Conservation (phyloP, 2,888 invertebrate species). For the Corbicula japonica region DNA sequence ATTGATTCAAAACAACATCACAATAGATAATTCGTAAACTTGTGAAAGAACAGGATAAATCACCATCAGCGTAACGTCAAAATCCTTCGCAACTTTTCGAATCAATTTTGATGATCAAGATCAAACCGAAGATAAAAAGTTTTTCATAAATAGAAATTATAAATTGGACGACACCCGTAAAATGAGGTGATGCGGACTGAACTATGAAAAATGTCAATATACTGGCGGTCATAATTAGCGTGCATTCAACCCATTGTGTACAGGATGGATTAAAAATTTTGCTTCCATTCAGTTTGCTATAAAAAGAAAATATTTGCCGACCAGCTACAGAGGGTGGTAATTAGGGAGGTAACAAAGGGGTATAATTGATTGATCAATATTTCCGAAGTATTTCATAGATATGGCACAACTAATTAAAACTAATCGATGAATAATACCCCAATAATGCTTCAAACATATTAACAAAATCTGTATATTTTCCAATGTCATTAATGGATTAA, state of each 20-base stretch:
- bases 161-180: constrained; percentile 50
- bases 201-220: constrained; percentile 46
- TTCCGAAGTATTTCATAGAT: constrained; percentile 42
- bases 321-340: constrained; percentile 52
- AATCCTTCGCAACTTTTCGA: constrained; percentile 45
- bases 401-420: constrained; percentile 49
- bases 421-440: constrained; percentile 36
- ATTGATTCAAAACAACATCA: constrained; percentile 60
- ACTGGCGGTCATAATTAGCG: constrained; percentile 45
- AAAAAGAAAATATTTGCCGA: constrained; percentile 62
- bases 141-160: constrained; percentile 47
- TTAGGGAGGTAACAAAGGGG: constrained; percentile 49
- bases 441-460: no score
- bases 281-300: constrained; percentile 31
- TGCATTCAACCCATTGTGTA: constrained; percentile 47
- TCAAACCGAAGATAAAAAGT: constrained; percentile 45
- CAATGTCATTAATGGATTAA: no score
- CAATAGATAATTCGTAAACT: constrained; percentile 61
- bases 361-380: constrained; percentile 53
- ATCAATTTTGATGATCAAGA: constrained; percentile 53
- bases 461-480: no score
- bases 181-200: constrained; percentile 39
- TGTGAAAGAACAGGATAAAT: constrained; percentile 47
- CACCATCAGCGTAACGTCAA: constrained; percentile 39
- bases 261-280: constrained; percentile 52